Conservation (phyloP, 2,888 invertebrate genomes). For the Dendrolimus houi region DNA sequence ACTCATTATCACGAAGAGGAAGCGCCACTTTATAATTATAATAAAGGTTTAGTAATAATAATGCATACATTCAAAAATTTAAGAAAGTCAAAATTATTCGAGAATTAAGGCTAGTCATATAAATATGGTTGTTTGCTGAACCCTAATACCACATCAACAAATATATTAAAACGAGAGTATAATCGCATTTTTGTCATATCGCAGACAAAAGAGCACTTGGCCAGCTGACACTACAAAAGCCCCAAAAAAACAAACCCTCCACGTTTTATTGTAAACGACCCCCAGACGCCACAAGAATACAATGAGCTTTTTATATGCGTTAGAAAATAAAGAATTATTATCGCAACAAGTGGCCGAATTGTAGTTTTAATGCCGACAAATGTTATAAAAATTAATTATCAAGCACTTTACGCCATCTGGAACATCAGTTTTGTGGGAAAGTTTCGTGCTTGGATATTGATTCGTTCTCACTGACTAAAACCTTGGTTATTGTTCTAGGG, state of each 20-base stretch:
- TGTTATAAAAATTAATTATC: background rate
- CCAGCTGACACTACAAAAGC: conserved; percentile 65
- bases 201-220: conserved; percentile 57
- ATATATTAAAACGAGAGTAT: conserved; percentile 34
- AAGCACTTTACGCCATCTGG: background rate
- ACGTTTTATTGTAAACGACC: background rate
- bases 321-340: conserved; percentile 11
- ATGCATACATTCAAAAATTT: no score
- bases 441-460: background rate
- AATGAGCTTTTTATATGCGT: conserved; percentile 6
- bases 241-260: conserved; percentile 7
- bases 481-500: no score
- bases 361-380: background rate
- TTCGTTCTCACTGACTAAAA: no score
- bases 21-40: no score
- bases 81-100: no score
- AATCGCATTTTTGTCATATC: conserved; percentile 43
- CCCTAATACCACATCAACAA: conserved; percentile 6
- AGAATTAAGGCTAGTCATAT: no score
- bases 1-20: no score
- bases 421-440: background rate
- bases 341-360: conserved; percentile 17
- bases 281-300: background rate
- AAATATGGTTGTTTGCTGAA: background rate
- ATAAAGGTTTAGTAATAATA: no score